Evolutionary conservation across 2,113 vertebrate genomes (phyloP).

Genomic region (Corythaeola cristata): DNA sequence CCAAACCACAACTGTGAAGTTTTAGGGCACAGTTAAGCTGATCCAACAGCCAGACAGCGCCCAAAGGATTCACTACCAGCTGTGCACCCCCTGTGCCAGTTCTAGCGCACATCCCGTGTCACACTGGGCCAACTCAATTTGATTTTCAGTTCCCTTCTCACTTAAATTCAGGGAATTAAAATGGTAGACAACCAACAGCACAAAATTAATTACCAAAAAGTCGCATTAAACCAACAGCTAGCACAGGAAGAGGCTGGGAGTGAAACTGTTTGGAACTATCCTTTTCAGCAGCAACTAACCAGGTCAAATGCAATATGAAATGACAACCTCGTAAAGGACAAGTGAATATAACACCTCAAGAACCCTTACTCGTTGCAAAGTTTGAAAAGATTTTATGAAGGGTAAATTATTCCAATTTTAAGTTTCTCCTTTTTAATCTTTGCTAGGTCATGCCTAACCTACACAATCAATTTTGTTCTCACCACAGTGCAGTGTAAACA

Average conservation of each 20-base stretch:
- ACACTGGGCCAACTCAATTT: not conserved
- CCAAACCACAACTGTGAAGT: not conserved
- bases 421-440: not conserved
- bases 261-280: not conserved
- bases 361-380: not conserved
- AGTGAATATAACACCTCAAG: not conserved
- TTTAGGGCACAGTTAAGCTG: not conserved
- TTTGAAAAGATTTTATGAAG: not conserved
- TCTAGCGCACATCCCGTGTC: accelerated
- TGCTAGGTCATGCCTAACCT: not conserved
- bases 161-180: not conserved
- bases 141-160: not conserved
- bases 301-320: not conserved
- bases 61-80: not conserved
- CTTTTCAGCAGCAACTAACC: not conserved
- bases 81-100: not conserved
- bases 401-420: not conserved
- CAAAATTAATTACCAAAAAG: not conserved
- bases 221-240: not conserved
- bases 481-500: conserved; percentile 9
- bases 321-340: not conserved
- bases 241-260: not conserved
- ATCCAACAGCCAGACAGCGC: not conserved
- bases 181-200: not conserved
- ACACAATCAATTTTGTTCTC: not conserved